These are phyloP conservation scores for Lagorchestes hirsutus DNA, from an alignment of 2,797 vertebrate genomes.

Conservation along the genomic window DNA sequence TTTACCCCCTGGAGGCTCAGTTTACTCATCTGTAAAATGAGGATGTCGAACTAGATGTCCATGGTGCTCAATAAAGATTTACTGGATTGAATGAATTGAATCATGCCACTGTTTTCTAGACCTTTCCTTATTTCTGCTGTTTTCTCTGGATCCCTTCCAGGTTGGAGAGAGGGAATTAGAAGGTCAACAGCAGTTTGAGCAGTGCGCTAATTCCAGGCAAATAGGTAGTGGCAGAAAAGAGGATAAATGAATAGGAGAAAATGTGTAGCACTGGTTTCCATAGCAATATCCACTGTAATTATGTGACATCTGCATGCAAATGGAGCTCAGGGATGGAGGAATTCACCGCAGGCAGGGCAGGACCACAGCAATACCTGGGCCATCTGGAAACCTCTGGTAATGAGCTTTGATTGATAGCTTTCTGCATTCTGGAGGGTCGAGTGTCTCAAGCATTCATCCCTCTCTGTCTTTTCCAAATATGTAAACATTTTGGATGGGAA, in stretches of 20 bases:
- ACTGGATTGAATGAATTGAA: neutral
- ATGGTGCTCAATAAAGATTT: neutral
- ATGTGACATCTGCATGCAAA: slow-evolving; percentile 27
- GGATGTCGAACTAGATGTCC: neutral
- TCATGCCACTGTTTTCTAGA: neutral
- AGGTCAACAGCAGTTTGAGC: slow-evolving; percentile 44
- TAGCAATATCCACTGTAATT: slow-evolving; percentile 48
- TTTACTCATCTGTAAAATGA: neutral
- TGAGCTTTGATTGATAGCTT: neutral
- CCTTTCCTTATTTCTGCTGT: slow-evolving; percentile 4
- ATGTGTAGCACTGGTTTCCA: slow-evolving; percentile 65
- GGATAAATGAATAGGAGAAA: slow-evolving; percentile 9
- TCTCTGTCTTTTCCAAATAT: neutral
- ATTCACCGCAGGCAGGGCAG: neutral
- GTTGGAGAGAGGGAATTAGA: slow-evolving; percentile 41
- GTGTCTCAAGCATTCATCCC: neutral
- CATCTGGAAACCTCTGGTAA: neutral
- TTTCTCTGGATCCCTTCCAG: slow-evolving; percentile 33
- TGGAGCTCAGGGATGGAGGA: slow-evolving; percentile 31
- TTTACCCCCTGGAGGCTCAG: neutral
- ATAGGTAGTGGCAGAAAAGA: slow-evolving; percentile 7
- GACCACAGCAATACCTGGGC: neutral
- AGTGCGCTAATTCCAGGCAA: slow-evolving; percentile 34
- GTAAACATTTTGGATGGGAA: neutral
- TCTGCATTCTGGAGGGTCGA: neutral